Evolutionary conservation across 1,140 invertebrate species (phyloP).

Genomic region (Chironomus tepperi): DNA sequence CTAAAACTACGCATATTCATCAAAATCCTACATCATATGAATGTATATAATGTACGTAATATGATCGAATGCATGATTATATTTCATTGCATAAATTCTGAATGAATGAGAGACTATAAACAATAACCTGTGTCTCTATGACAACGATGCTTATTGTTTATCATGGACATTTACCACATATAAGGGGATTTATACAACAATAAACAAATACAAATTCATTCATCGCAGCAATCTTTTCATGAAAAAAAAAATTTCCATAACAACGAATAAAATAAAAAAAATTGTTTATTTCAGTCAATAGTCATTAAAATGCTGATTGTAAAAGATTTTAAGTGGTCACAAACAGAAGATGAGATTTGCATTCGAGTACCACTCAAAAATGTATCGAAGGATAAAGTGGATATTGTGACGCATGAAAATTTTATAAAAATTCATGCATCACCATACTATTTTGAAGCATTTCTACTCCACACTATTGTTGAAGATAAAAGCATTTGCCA

Average conservation of each 20-base stretch:
- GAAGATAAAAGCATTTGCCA: constrained; percentile 49
- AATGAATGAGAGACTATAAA: too few species aligned
- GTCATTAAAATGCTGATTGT: constrained; percentile 41
- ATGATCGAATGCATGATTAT: too few species aligned
- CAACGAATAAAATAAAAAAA: background rate
- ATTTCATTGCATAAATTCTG: too few species aligned
- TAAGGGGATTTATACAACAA: too few species aligned
- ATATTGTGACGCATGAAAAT: constrained; percentile 52
- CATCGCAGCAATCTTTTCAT: background rate
- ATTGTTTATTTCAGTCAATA: background rate
- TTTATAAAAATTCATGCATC: constrained; percentile 57
- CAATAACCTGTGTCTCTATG: too few species aligned
- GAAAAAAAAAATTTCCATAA: too few species aligned
- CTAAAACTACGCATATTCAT: too few species aligned
- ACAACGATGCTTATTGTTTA: background rate
- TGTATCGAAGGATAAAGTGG: constrained; percentile 44
- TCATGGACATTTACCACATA: background rate
- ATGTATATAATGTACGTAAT: too few species aligned
- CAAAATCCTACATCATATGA: too few species aligned
- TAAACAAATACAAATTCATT: background rate
- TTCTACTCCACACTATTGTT: constrained; percentile 48
- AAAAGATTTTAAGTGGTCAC: constrained; percentile 60
- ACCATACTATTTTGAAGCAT: constrained; percentile 58
- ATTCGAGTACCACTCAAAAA: constrained; percentile 49
- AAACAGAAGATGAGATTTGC: constrained; percentile 47